Evolutionary conservation across 1,140 invertebrate species (phyloP), one percentile per base, ranked within the genome.

Genomic region (Drosophila sp.): DNA sequence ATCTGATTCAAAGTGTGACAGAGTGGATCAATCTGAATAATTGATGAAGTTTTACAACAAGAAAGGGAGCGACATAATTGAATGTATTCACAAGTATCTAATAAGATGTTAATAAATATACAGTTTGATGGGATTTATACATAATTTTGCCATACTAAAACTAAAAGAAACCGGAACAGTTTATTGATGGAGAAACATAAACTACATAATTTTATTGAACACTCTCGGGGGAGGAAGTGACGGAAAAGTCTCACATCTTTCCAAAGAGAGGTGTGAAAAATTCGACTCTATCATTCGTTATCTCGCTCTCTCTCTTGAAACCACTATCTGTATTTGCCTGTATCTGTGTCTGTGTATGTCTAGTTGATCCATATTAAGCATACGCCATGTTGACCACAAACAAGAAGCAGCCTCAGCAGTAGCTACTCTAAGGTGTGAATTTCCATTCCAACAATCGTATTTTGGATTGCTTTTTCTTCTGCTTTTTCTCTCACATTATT

Each of bases 371-470:
- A 35, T 60, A 75, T 72, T 67, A 79, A 72, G 75, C 69, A 82
- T 82, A 81, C 83, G 76, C 75, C 75, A 66, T 40, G 71, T 82
- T 54, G 76, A 35, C 64, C 47, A 17, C 30, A 70, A 50, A 50
- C 10, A 50, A 50, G 44, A 50, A 50, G 25, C 44, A 50, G 44
- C 7, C 25, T 7, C 6, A 50, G 10, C 44, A 47, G 44, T 17
- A 47, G 44, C 44, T 10, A 27, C 23, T 50, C 5, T 50, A 10
- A 50, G 44, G 44, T 50, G 44, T 56, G 57, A 41, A 33, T 44
- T 62, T 38, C 5, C 38, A 32, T 29, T 8, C 11, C 40, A 5
- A 32, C 35, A 55, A 27, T 32, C 55, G 27, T n/a, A 56, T 60
- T 56, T 69, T 23, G 32, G 54, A 86, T 87, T 77, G 29, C n/a